These are phyloP conservation scores for Dallia pectoralis DNA, from an alignment of 2,797 vertebrate genomes.

Conservation along the genomic window DNA sequence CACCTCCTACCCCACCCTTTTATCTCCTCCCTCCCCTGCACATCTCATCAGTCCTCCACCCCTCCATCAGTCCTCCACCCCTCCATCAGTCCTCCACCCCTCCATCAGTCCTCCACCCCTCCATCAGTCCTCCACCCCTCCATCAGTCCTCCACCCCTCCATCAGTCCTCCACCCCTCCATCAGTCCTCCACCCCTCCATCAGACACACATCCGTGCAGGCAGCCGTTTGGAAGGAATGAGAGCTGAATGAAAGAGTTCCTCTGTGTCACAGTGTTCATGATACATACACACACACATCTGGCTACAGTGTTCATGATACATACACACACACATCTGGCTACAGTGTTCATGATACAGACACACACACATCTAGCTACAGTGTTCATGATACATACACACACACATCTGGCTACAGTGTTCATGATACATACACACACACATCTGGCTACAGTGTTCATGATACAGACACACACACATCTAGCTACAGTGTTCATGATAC, in stretches of 20 bases:
- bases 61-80: neutral
- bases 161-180: too few species aligned
- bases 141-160: too few species aligned
- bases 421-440: neutral
- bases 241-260: slow-evolving; percentile 69
- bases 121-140: too few species aligned
- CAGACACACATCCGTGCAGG: slow-evolving; percentile 56
- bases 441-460: too few species aligned
- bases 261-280: slow-evolving; percentile 72
- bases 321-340: too few species aligned
- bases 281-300: too few species aligned
- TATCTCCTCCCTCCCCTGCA: neutral
- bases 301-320: slow-evolving; percentile 49
- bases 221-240: slow-evolving; percentile 61
- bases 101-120: too few species aligned
- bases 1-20: too few species aligned
- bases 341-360: too few species aligned
- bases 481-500: slow-evolving; percentile 49
- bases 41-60: neutral
- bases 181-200: too few species aligned
- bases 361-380: slow-evolving; percentile 37
- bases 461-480: too few species aligned
- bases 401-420: slow-evolving; percentile 61
- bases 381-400: too few species aligned
- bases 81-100: neutral